Percentiles rank a stretch among this genome's conserved stretches.
phyloP scores from a whole-genome alignment of 2,113 vertebrate species.

The Pterocles gutturalis region DNA sequence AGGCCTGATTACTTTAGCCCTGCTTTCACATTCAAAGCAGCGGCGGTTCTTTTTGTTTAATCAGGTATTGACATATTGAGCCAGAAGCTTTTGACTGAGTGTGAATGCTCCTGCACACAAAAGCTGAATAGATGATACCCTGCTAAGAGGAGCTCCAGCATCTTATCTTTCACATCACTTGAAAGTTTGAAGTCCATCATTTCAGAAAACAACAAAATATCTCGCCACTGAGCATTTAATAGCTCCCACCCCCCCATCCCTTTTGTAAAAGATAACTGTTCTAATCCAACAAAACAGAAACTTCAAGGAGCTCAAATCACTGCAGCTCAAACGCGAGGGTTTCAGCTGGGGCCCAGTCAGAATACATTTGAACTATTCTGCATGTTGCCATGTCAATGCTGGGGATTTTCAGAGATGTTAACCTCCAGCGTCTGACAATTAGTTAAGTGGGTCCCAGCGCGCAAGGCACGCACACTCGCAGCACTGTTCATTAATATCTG shows the following conservation, averaged over 20 bases:
- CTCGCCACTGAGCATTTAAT: not conserved
- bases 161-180: conserved; percentile 13
- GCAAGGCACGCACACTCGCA: not conserved
- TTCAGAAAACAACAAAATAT: not conserved
- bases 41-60: conserved; percentile 60
- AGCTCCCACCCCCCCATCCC: not conserved
- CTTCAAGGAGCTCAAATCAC: conserved; percentile 12
- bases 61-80: conserved; percentile 54
- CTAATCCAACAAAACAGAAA: not conserved
- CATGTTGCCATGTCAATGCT: not conserved
- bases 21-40: conserved; percentile 54
- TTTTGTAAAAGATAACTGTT: not conserved
- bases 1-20: conserved; percentile 43
- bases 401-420: conserved; percentile 2
- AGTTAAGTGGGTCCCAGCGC: conserved; percentile 5
- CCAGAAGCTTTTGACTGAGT: conserved; percentile 43
- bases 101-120: conserved; percentile 46
- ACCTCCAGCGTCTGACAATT: not conserved
- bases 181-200: not conserved
- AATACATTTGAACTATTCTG: not conserved
- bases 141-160: conserved; percentile 46
- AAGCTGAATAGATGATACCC: conserved; percentile 57
- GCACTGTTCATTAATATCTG: conserved; percentile 45
- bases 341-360: not conserved
- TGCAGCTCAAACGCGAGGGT: not conserved